A percentile compares a stretch with the other conserved stretches of the same genome.
phyloP scores from a whole-genome alignment of 2,113 vertebrate species.

The Lutjanus erythropterus region DNA sequence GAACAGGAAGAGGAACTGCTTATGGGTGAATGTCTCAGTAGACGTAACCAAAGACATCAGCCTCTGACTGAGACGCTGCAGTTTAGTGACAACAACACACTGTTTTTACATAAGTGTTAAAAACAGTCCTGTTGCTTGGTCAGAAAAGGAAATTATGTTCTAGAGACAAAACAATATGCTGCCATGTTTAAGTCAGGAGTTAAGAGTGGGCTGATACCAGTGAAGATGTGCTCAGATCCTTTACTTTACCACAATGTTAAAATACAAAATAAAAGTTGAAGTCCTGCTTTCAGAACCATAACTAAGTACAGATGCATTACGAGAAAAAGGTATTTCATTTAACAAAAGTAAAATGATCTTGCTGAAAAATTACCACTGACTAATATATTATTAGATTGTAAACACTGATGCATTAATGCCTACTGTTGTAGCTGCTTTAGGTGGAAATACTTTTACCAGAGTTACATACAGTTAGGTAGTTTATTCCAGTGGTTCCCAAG shows the following conservation, averaged over 20 bases:
- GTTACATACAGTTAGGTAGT: background rate
- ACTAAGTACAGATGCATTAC: background rate
- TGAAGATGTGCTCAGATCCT: no score
- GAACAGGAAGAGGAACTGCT: conserved; percentile 79
- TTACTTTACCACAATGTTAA: background rate
- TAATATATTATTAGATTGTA: background rate
- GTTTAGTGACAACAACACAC: conserved; percentile 28
- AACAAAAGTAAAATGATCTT: background rate
- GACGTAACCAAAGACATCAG: conserved; percentile 58
- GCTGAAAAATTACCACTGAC: background rate
- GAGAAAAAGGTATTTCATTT: background rate
- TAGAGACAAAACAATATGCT: background rate
- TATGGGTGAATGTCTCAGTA: conserved; percentile 67
- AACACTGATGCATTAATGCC: background rate
- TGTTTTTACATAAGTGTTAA: conserved; percentile 32
- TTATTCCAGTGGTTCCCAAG: background rate
- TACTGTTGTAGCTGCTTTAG: background rate
- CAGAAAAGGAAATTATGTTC: background rate
- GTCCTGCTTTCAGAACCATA: background rate
- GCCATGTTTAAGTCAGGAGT: no score
- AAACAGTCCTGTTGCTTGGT: conserved; percentile 6
- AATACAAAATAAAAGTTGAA: background rate
- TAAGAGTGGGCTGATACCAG: no score
- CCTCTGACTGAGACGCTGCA: conserved; percentile 14
- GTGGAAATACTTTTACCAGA: background rate